Percentiles rank a stretch among this genome's conserved stretches.
These are phyloP conservation scores for Phrynocephalus versicolor DNA, from an alignment of 2,113 vertebrate genomes.

Conservation along the genomic window DNA sequence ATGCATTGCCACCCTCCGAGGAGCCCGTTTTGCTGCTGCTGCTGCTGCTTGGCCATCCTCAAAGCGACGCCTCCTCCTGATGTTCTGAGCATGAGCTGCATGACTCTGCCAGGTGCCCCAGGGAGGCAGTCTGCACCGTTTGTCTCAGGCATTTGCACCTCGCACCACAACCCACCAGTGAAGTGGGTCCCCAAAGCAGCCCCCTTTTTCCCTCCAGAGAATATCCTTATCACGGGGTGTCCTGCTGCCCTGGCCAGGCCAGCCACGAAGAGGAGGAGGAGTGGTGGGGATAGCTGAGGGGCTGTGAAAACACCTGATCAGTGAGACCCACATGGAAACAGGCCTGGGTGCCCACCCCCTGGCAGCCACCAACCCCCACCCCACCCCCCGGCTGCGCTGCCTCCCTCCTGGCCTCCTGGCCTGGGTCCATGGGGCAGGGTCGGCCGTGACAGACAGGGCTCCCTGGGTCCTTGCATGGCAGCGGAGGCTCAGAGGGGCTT, in stretches of 20 bases:
- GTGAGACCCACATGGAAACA: background rate
- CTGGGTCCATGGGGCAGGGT: no score
- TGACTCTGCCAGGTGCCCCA: background rate
- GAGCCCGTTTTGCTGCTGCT: background rate
- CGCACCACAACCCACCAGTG: background rate
- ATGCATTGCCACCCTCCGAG: background rate
- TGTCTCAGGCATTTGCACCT: constrained; percentile 2
- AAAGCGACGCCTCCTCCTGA: background rate
- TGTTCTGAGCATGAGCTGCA: background rate
- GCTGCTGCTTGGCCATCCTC: background rate
- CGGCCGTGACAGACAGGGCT: no score
- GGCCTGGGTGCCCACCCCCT: no score
- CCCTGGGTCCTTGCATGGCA: no score
- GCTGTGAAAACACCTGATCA: background rate
- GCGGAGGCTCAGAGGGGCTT: no score
- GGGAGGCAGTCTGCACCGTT: no score
- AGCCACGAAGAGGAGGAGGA: background rate
- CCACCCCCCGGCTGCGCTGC: no score
- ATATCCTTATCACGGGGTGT: background rate
- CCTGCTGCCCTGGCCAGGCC: background rate
- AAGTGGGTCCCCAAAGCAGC: constrained; percentile 4
- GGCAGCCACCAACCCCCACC: no score
- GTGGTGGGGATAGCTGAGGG: no score
- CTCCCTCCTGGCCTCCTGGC: no score
- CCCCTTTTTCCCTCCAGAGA: background rate